A percentile compares a stretch with the other conserved stretches of the same genome.
These are phyloP conservation scores for Anableps anableps DNA, from an alignment of 2,797 vertebrate genomes.

Conservation along the genomic window DNA sequence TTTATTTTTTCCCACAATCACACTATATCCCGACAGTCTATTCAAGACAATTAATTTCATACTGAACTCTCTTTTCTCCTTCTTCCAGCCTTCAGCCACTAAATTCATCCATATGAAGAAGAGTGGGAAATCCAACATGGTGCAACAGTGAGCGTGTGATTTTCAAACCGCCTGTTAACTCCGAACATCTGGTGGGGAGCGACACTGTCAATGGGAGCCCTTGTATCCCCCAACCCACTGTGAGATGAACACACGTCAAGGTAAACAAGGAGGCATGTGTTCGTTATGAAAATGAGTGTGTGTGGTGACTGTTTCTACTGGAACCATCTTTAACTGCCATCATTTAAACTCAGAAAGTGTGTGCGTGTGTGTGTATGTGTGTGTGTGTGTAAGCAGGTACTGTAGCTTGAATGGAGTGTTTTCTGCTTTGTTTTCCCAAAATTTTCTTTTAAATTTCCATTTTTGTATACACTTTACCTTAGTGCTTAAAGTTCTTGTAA, in stretches of 20 bases:
- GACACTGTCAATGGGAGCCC: constrained; percentile 72
- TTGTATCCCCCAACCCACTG: constrained; percentile 70
- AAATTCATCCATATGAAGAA: constrained; percentile 27
- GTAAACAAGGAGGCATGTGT: constrained; percentile 71
- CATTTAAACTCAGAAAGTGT: constrained; percentile 14
- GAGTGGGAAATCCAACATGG: constrained; percentile 64
- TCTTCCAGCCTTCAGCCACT: constrained; percentile 23
- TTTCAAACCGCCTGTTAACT: constrained; percentile 76
- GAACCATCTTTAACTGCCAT: constrained; percentile 44
- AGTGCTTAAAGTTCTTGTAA: not conserved
- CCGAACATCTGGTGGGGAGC: constrained; percentile 76
- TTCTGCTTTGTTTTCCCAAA: constrained; percentile 12
- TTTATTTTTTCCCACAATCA: not conserved
- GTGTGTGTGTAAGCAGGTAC: constrained; percentile 32
- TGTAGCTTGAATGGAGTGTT: constrained; percentile 30
- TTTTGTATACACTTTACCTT: no score
- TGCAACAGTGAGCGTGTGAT: constrained; percentile 63
- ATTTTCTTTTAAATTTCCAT: not conserved
- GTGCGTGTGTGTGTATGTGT: not conserved
- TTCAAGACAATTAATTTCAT: not conserved
- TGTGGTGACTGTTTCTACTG: constrained; percentile 21
- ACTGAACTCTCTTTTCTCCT: constrained; percentile 12
- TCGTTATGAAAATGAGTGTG: constrained; percentile 31
- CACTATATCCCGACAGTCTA: not conserved
- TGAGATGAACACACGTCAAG: constrained; percentile 52